phyloP scores from a whole-genome alignment of 2,113 vertebrate species.

The Penelope pileata region DNA sequence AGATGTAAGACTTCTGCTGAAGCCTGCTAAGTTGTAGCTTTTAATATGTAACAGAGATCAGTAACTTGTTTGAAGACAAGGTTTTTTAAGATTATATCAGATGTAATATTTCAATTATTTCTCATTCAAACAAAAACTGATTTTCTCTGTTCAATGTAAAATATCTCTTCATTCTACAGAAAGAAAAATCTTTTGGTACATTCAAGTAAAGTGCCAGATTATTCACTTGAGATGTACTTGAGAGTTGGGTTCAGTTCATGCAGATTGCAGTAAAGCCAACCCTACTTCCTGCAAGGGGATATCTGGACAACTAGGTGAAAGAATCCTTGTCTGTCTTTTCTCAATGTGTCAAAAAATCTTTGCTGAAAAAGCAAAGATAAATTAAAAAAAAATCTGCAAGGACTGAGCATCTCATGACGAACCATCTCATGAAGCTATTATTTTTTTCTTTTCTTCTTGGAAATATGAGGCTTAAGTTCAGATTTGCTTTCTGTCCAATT shows the following conservation, averaged over 20 bases:
- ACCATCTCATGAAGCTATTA: neutral
- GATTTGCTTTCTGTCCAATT: neutral
- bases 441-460: neutral
- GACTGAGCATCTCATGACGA: neutral
- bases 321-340: neutral
- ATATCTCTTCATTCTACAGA: neutral
- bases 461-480: neutral
- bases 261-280: neutral
- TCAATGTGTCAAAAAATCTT: neutral
- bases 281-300: neutral
- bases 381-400: neutral
- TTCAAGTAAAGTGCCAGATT: neutral
- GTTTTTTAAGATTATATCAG: neutral
- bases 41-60: neutral
- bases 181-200: neutral
- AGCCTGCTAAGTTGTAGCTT: neutral
- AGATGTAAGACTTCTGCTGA: neutral
- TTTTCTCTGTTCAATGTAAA: neutral
- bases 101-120: neutral
- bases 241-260: neutral
- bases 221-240: neutral
- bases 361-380: neutral
- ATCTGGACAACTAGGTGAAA: neutral
- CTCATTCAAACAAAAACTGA: neutral
- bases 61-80: neutral